Conservation (phyloP, 2,888 invertebrate species). For the Deilephila elpenor region DNA sequence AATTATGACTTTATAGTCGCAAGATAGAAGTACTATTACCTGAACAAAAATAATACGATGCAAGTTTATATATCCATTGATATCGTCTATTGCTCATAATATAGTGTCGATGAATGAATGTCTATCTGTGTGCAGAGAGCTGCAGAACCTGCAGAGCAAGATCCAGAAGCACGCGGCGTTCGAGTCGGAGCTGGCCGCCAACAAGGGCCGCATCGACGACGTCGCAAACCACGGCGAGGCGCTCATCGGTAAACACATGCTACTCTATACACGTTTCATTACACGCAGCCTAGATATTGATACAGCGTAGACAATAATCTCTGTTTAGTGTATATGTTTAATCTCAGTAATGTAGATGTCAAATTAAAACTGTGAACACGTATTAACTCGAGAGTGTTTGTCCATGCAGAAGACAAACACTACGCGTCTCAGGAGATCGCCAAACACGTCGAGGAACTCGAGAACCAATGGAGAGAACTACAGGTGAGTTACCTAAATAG, state of each 20-base stretch:
- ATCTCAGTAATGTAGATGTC: no score
- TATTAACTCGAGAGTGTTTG: slow-evolving; percentile 21
- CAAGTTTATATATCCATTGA: no score
- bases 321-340: no score
- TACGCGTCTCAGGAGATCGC: slow-evolving; percentile 95
- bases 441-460: slow-evolving; percentile 91
- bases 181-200: slow-evolving; percentile 96
- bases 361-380: no score
- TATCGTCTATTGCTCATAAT: background rate
- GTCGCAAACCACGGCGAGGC: slow-evolving; percentile 92
- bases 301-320: background rate
- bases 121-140: slow-evolving; percentile 85
- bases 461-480: slow-evolving; percentile 94
- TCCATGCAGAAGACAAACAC: slow-evolving; percentile 88
- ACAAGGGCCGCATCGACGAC: slow-evolving; percentile 92
- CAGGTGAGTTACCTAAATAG: slow-evolving; percentile 68
- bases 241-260: slow-evolving; percentile 81
- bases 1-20: no score
- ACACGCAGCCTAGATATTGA: background rate
- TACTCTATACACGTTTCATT: background rate
- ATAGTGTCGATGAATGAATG: background rate
- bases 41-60: no score
- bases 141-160: slow-evolving; percentile 98
- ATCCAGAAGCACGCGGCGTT: slow-evolving; percentile 98
- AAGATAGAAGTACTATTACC: no score